Evolutionary conservation across 2,797 vertebrate genomes (phyloP), one percentile per base, ranked within the genome.

Genomic region (Nasua narica): DNA sequence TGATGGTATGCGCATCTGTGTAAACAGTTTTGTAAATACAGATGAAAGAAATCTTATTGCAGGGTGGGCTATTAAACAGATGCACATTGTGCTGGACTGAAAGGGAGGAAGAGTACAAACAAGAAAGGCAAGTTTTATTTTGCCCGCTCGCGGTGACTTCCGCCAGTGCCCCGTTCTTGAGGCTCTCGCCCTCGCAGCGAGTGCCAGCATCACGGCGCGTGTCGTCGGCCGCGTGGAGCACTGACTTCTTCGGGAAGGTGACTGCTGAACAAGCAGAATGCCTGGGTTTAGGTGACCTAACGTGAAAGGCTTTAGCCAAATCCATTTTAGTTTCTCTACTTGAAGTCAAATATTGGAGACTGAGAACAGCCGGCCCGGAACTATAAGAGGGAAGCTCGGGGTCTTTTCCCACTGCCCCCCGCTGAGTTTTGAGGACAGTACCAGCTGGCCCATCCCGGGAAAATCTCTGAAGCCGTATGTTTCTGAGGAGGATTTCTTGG

Each of bases 361-460:
- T 92, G 82, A 58, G 93, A 97, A 96, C 97, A 98, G 98, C 97
- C 87, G 95, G 97, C 96, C 97, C 97, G 97, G 97, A 98, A 98
- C 87, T 56, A 9, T 29, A 37, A 82, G 94, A 96, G 97, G 94
- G 81, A 95, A 94, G 97, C 93, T 94, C 92, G 0, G 93, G 98
- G 98, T 98, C 98, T 97, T 97, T 98, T 98, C 98, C 97, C 97
- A 48, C 32, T 87, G 95, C 79, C 93, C 90, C 93, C 97, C 32
- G 15, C 89, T 37, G 97, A 13, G 95, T 81, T 85, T 62, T 65
- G 97, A 96, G 97, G 91, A 79, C 69, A 87, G 97, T 7, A 97
- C 97, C 98, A 97, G 97, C 97, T 98, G 97, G 96, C 87, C 95
- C 50, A 32, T 96, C 96, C 92, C 82, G 78, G 97, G 95, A 97